Evolutionary conservation across 2,888 invertebrate species (phyloP).

Genomic region (Apotomis turbidana): DNA sequence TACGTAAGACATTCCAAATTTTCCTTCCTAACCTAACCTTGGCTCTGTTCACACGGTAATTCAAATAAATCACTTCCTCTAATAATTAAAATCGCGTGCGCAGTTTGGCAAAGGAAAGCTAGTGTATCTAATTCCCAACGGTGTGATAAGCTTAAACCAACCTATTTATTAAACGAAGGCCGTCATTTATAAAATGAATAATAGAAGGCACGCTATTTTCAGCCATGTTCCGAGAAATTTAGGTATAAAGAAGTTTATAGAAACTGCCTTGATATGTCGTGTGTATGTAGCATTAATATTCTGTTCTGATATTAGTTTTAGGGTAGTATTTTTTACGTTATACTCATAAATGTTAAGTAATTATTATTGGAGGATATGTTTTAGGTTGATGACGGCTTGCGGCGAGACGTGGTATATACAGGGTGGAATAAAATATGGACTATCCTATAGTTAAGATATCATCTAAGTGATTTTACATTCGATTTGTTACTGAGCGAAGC

Average conservation of each 20-base stretch:
- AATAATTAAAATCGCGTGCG: slow-evolving; percentile 14
- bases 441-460: too few species aligned
- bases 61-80: background rate
- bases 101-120: background rate
- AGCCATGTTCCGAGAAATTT: background rate
- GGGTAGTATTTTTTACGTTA: background rate
- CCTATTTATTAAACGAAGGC: slow-evolving; percentile 13
- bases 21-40: background rate
- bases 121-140: background rate
- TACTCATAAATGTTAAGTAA: background rate
- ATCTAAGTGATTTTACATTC: too few species aligned
- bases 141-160: slow-evolving; percentile 14
- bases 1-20: too few species aligned
- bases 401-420: too few species aligned
- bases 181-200: background rate
- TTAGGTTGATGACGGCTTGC: too few species aligned
- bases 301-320: background rate
- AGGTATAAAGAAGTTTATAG: background rate
- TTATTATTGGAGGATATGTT: background rate
- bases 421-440: too few species aligned
- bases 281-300: background rate
- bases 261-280: background rate
- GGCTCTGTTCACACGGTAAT: background rate
- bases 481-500: too few species aligned
- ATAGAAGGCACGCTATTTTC: background rate